phyloP scores from a whole-genome alignment of 1,140 invertebrate genomes.

The Carposina sasakii region DNA sequence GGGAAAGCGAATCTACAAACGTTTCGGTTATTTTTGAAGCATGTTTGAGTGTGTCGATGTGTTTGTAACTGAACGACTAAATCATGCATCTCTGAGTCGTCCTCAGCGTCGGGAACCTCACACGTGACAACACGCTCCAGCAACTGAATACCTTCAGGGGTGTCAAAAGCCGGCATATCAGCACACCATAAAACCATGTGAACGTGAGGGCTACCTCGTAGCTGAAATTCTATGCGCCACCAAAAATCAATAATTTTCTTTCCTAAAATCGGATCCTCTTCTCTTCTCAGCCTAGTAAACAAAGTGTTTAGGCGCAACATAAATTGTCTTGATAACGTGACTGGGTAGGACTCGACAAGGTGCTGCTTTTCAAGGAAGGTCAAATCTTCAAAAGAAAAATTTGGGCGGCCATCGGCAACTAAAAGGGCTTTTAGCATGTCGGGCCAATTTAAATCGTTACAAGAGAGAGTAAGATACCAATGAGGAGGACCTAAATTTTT shows the following conservation, averaged over 20 bases:
- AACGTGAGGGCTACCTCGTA: conserved; percentile 25
- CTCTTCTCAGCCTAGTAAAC: conserved; percentile 16
- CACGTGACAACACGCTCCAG: conserved; percentile 15
- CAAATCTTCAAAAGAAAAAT: neutral
- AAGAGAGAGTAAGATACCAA: conserved; percentile 24
- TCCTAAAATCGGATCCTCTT: conserved; percentile 17
- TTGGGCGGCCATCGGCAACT: conserved; percentile 14
- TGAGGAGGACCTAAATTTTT: conserved; percentile 21
- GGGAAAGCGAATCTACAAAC: conserved; percentile 1
- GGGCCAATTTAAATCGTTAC: conserved; percentile 28
- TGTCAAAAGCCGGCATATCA: conserved; percentile 19
- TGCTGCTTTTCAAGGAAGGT: neutral
- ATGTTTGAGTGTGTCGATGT: neutral
- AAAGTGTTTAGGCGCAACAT: conserved; percentile 22
- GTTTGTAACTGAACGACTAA: neutral
- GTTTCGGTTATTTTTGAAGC: neutral
- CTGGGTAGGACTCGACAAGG: conserved; percentile 22
- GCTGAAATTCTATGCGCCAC: conserved; percentile 22
- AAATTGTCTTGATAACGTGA: conserved; percentile 25
- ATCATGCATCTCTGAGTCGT: neutral
- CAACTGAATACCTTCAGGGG: conserved; percentile 15
- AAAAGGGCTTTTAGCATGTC: conserved; percentile 28
- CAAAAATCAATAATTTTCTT: conserved; percentile 17
- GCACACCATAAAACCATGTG: conserved; percentile 29
- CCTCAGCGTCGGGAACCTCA: neutral